Evolutionary conservation across 1,140 invertebrate genomes (phyloP), one percentile per base, ranked within the genome.

Genomic region (Caerostris extrusa): DNA sequence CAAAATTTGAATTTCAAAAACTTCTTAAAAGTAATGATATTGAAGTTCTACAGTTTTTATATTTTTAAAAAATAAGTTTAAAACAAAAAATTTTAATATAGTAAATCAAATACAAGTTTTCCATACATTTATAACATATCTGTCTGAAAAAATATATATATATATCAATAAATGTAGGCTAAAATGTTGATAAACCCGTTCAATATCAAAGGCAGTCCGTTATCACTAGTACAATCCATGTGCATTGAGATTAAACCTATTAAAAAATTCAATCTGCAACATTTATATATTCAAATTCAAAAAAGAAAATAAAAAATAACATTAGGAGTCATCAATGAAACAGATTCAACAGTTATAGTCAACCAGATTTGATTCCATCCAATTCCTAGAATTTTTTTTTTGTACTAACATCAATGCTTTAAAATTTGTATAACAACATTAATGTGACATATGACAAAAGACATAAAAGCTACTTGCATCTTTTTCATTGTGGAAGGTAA

Each of bases 351-450:
- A 71, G 71, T 90, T 90, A 90, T 90, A 77, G n/a, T 58, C 69
- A 77, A 90, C 34, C 34, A 90, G 64, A 58, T 34, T 77, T 77
- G 71, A 64, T 83, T 58, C 82, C 82, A 83, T 58, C n/a, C n/a
- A 83, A 83, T 83, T 83, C 19, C 86, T 64, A 61, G 50, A 88
- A 88, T 53, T 64, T 64, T 53, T 64, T 64, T 85, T 88, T 93
- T 93, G 92, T 93, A 93, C 92, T 93, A 93, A 93, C 92, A 93
- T 89, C 92, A 93, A 93, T 89, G 92, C 85, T 61, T 93, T 89
- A 93, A 93, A 93, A 93, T 82, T 93, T 89, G 55, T 93, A 85
- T 87, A 93, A 93, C 92, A 93, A 93, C 92, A 93, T 81, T 71
- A 93, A 93, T 93, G 86, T 93, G 92, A 93, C 69, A 89, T 57